These are phyloP conservation scores for Rallus limicola DNA, from an alignment of 2,113 vertebrate species.

Conservation along the genomic window DNA sequence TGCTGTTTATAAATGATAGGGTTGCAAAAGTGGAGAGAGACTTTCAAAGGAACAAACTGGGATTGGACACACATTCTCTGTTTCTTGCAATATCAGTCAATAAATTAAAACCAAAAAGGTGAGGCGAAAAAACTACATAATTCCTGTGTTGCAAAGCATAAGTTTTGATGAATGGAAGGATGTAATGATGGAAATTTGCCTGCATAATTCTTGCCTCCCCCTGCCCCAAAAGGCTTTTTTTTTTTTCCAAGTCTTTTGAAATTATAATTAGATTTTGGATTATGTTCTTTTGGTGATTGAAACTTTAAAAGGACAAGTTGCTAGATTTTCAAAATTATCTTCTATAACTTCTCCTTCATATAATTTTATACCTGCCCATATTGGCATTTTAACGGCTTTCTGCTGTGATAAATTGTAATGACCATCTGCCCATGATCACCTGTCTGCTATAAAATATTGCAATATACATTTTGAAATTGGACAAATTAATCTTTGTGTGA, in stretches of 20 bases:
- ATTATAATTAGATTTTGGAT: conserved; percentile 2
- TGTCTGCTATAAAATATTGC: conserved; percentile 62
- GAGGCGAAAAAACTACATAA: background rate
- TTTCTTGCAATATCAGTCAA: background rate
- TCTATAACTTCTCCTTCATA: conserved; percentile 25
- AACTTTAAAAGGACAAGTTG: conserved; percentile 44
- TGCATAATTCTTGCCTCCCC: background rate
- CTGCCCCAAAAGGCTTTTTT: background rate
- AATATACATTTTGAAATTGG: conserved; percentile 67
- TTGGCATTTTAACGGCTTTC: conserved; percentile 61
- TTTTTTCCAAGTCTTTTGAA: background rate
- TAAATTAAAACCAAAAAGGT: background rate
- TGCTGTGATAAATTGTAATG: conserved; percentile 62
- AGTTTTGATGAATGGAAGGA: background rate
- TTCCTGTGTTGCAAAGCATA: background rate
- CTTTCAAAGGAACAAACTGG: background rate
- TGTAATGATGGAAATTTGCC: background rate
- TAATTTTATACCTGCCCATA: conserved; percentile 41
- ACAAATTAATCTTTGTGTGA: conserved; percentile 57
- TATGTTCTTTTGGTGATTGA: background rate
- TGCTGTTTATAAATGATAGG: background rate
- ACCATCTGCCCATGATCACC: conserved; percentile 63
- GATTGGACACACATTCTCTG: background rate
- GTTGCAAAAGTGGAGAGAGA: background rate
- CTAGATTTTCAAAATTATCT: conserved; percentile 40